A percentile compares a stretch with the other conserved stretches of the same genome.
phyloP scores from a whole-genome alignment of 2,888 invertebrate species.

The Tenthredo livida region DNA sequence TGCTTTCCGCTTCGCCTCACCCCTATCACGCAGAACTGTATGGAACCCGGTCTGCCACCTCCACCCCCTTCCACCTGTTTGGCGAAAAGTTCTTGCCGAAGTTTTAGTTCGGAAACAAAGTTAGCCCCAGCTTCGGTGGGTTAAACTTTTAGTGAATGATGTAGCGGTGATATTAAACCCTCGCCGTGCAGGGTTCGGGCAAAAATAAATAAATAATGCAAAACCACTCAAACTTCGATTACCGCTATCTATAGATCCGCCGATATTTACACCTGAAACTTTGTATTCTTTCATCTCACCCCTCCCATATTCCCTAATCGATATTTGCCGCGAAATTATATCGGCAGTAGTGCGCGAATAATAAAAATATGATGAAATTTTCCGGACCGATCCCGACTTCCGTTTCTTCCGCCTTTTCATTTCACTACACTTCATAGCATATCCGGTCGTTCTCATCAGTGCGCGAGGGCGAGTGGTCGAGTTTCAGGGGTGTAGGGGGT shows the following conservation, averaged over 20 bases:
- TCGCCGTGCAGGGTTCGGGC: not conserved
- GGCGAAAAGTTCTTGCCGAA: constrained; percentile 66
- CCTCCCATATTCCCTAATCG: not conserved
- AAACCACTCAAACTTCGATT: constrained; percentile 24
- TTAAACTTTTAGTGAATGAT: constrained; percentile 30
- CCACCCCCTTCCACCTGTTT: constrained; percentile 67
- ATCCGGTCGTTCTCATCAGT: not conserved
- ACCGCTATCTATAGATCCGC: not conserved
- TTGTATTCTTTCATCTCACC: not conserved
- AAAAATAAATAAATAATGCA: constrained; percentile 31
- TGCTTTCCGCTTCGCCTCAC: not conserved
- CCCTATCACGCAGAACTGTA: not conserved
- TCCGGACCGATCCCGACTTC: not conserved
- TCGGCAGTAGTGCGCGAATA: not conserved
- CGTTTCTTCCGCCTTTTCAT: not conserved
- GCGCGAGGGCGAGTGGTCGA: constrained; percentile 8
- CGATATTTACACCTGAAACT: not conserved
- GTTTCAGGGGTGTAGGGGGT: constrained; percentile 55
- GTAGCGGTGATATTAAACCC: constrained; percentile 37
- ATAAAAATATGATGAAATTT: not conserved
- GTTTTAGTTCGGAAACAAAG: constrained; percentile 63
- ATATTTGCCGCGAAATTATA: not conserved
- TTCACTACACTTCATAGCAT: not conserved
- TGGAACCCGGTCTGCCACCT: not conserved
- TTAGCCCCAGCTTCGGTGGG: constrained; percentile 18